A percentile compares a stretch with the other conserved stretches of the same genome.
Evolutionary conservation across 1,140 invertebrate genomes (phyloP).

Genomic region (Drosophila gunungcola): DNA sequence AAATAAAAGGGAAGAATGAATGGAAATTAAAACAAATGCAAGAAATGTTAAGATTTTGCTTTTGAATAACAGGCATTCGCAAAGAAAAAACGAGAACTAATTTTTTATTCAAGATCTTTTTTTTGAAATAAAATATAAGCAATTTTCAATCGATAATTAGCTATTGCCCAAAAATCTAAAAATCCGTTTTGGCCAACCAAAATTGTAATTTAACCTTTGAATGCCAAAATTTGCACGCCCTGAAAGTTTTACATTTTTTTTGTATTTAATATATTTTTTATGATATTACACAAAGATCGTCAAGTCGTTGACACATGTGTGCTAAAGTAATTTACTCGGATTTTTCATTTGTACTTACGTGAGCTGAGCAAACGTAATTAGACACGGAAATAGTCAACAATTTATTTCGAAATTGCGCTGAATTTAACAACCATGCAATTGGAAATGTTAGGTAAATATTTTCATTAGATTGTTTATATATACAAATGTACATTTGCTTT

Average conservation of each 20-base stretch:
- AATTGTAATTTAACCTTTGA: not conserved
- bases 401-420: slow-evolving; percentile 1
- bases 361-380: slow-evolving; percentile 47
- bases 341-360: not conserved
- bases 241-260: not conserved
- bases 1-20: slow-evolving; percentile 4
- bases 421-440: not conserved
- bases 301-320: not conserved
- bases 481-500: too few relatives aligned
- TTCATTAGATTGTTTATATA: not conserved
- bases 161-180: not conserved
- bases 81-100: not conserved
- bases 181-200: too few relatives aligned
- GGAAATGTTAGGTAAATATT: not conserved
- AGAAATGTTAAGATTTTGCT: not conserved
- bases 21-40: not conserved
- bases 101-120: too few relatives aligned
- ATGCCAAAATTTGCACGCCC: not conserved
- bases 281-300: not conserved
- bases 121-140: too few relatives aligned
- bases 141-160: not conserved
- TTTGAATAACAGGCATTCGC: not conserved
- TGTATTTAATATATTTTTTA: too few relatives aligned
- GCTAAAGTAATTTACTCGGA: not conserved
- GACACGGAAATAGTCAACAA: slow-evolving; percentile 42